Percentiles rank a stretch among this genome's conserved stretches.
These are phyloP conservation scores for Neoaliturus tenellus DNA, from an alignment of 2,888 invertebrate genomes.

Conservation along the genomic window DNA sequence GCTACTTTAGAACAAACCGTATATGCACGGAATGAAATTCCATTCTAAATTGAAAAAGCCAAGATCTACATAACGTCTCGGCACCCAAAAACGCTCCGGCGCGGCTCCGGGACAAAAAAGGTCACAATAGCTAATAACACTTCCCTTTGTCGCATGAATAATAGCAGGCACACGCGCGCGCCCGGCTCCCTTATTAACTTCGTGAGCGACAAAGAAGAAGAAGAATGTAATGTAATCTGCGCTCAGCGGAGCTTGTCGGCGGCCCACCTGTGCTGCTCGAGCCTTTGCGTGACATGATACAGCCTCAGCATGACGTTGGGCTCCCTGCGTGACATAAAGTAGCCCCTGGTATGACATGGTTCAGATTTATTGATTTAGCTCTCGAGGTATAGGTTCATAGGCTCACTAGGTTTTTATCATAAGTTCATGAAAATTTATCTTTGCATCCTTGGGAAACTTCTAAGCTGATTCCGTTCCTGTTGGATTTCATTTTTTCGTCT, in stretches of 20 bases:
- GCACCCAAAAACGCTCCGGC: slow-evolving; percentile 18
- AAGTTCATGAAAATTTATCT: no score
- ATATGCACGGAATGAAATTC: no score
- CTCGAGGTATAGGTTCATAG: no score
- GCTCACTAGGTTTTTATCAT: no score
- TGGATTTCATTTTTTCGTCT: no score
- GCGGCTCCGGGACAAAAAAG: neutral
- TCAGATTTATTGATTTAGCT: no score
- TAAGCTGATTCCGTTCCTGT: no score
- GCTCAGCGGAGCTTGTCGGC: slow-evolving; percentile 23
- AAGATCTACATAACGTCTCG: slow-evolving; percentile 8
- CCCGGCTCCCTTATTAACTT: slow-evolving; percentile 42
- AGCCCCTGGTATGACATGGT: neutral
- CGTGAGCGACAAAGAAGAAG: slow-evolving; percentile 48
- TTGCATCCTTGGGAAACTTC: no score
- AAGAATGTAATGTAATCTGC: slow-evolving; percentile 50
- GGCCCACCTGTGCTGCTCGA: neutral
- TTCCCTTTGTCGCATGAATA: slow-evolving; percentile 34
- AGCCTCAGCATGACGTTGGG: neutral
- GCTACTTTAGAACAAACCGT: no score
- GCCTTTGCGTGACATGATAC: neutral
- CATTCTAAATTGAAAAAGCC: slow-evolving; percentile 8
- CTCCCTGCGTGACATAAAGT: neutral
- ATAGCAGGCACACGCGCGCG: slow-evolving; percentile 31
- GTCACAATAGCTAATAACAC: slow-evolving; percentile 46